Percentiles rank a stretch among this genome's conserved stretches.
phyloP scores from a whole-genome alignment of 2,797 vertebrate species.

The Manis crassicaudata region DNA sequence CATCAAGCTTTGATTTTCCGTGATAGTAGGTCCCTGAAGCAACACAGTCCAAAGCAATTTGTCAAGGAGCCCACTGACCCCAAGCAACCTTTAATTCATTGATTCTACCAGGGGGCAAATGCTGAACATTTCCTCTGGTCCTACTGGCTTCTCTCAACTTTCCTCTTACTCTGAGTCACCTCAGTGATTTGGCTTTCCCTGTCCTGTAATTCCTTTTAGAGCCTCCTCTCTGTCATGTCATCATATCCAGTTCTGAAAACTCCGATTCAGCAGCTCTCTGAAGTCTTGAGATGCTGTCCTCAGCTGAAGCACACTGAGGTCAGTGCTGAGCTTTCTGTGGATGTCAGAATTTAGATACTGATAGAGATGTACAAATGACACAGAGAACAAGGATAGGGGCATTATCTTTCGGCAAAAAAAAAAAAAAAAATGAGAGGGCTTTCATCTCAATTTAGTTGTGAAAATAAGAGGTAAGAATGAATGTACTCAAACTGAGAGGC shows the following conservation, averaged over 20 bases:
- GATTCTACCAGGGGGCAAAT: background rate
- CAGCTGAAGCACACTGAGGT: rapidly evolving
- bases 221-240: background rate
- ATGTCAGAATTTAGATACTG: background rate
- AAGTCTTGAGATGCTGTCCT: background rate
- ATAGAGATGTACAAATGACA: background rate
- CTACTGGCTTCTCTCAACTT: background rate
- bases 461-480: background rate
- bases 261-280: background rate
- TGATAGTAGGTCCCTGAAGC: background rate
- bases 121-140: background rate
- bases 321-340: background rate
- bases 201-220: background rate
- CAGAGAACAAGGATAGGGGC: background rate
- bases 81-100: slow-evolving; percentile 42
- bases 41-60: background rate
- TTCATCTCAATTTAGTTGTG: background rate
- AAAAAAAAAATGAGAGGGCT: background rate
- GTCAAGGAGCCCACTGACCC: background rate
- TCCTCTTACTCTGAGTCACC: background rate
- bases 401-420: background rate
- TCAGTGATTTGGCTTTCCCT: background rate
- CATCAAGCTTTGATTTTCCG: background rate
- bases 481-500: background rate
- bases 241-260: background rate